Evolutionary conservation across 2,113 vertebrate species (phyloP).

Genomic region (Megaleporinus macrocephalus): DNA sequence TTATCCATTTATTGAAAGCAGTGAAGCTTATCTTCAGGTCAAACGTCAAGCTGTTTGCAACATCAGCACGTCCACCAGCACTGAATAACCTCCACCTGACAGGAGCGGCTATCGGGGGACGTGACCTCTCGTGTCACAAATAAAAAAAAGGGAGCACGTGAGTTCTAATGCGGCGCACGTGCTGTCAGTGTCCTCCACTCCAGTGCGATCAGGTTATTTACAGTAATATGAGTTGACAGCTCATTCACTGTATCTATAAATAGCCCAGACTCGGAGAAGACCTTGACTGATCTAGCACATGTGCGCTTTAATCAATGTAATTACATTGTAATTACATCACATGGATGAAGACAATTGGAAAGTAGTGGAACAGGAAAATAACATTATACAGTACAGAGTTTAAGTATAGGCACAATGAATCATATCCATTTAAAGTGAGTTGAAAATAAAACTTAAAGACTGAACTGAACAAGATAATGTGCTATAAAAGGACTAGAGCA

Average conservation of each 20-base stretch:
- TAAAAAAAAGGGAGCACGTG: not conserved
- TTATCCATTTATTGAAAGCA: too few species aligned
- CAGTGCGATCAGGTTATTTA: conserved; percentile 7
- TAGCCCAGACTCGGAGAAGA: not conserved
- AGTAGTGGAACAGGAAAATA: not conserved
- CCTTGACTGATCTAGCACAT: not conserved
- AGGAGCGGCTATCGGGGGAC: not conserved
- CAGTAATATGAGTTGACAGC: conserved; percentile 54
- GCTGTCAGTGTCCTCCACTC: not conserved
- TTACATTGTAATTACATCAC: not conserved
- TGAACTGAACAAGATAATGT: too few species aligned
- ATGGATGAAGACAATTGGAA: not conserved
- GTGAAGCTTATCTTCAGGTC: too few species aligned
- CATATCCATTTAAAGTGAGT: not conserved
- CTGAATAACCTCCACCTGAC: not conserved
- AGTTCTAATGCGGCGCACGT: not conserved
- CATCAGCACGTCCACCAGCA: too few species aligned
- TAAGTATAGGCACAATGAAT: not conserved
- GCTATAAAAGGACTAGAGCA: too few species aligned
- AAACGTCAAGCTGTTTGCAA: not conserved
- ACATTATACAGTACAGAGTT: not conserved
- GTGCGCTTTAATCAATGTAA: not conserved
- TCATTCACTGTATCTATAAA: conserved; percentile 50
- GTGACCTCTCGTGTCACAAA: not conserved
- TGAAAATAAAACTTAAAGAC: too few species aligned